Evolutionary conservation across 2,797 vertebrate genomes (phyloP), one percentile per base, ranked within the genome.

Genomic region (Aphelocoma californica): DNA sequence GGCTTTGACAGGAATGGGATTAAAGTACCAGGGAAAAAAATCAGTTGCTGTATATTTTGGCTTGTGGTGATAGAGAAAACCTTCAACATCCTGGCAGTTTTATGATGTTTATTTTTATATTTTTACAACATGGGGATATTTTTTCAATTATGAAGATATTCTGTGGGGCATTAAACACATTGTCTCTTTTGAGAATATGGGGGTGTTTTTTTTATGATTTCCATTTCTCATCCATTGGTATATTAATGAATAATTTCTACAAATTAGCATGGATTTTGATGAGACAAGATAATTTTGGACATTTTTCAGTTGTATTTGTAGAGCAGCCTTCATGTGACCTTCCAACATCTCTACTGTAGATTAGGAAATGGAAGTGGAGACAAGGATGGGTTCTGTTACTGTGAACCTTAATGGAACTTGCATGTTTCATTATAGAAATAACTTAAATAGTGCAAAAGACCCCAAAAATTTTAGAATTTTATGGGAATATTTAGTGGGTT

Each of bases 1-100:
- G 86, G 42, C 25, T 88, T 94, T 91, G 85, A 95, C 90, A 89
- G 81, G 79, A 96, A 51, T 14, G 38, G 64, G 84, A 87, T 95
- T 95, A 95, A 94, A 92, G 90, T 67, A 85, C 79, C 65, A 87
- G 31, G 83, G 54, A 47, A 53, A 88, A 90, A 87, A 61, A 60
- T 36, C 14, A 0, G 28, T 73, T 78, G 56, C 86, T 91, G 74
- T 92, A 19, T 92, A 18, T 87, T 92, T 96, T 96, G 92, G 94
- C 94, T 93, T 0, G 0, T 62, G 72, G 75, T 71, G 38, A 69
- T 38, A 78, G 34, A 74, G 81, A 87, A 91, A 90, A 34, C 34
- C 40, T 83, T 80, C 79, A 83, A 54, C 31, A 23, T 89, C 50
- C 44, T 62, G 79, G 62, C 72, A 66, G 61, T 34, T 93, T 78